These are phyloP conservation scores for Apodemia hepburni DNA, from an alignment of 2,888 invertebrate genomes.

Conservation along the genomic window DNA sequence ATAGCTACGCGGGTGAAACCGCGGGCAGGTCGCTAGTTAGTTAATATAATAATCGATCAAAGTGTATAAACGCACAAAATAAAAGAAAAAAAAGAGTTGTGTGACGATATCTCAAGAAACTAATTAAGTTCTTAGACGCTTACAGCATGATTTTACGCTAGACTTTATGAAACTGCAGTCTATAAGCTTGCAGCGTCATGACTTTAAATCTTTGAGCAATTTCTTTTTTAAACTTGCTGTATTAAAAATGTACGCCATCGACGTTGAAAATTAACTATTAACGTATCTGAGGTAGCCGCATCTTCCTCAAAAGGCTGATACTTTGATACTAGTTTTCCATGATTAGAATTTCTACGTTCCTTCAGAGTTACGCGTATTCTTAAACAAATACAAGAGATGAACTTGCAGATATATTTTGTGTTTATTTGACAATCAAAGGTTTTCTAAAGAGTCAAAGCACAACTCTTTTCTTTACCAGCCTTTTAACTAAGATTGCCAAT, in stretches of 20 bases:
- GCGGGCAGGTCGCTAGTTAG: too few relatives aligned
- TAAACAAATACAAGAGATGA: neutral
- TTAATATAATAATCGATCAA: too few relatives aligned
- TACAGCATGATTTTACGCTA: constrained; percentile 7
- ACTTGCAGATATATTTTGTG: too few relatives aligned
- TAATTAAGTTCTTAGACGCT: constrained; percentile 7
- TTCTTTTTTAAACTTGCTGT: neutral
- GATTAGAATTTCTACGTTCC: neutral
- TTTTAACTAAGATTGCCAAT: too few relatives aligned
- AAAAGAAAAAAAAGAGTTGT: neutral
- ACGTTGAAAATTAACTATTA: neutral
- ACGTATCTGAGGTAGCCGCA: neutral
- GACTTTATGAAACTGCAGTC: constrained; percentile 3
- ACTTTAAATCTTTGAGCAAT: neutral
- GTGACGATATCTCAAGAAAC: neutral
- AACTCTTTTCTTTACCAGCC: too few relatives aligned
- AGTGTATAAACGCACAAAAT: too few relatives aligned
- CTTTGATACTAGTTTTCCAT: neutral
- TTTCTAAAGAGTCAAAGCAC: too few relatives aligned
- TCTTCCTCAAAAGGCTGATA: neutral
- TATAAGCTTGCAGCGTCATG: constrained; percentile 12
- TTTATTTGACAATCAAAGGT: too few relatives aligned
- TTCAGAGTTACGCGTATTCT: neutral
- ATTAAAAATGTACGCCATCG: neutral
- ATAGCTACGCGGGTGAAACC: too few relatives aligned